Evolutionary conservation across 1,140 invertebrate genomes (phyloP).

Genomic region (Drosophila mojavensis): DNA sequence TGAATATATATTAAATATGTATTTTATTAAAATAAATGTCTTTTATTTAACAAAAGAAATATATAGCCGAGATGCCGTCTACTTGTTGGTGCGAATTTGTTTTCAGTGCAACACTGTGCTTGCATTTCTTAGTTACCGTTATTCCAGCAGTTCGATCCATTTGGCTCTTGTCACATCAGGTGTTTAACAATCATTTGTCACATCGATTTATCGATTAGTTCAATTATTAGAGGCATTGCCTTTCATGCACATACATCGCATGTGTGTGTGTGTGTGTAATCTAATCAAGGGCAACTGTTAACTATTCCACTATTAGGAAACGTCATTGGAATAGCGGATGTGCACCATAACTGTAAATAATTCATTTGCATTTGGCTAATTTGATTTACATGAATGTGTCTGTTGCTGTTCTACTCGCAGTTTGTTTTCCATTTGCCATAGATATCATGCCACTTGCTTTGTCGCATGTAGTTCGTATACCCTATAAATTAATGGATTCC

Average conservation of each 20-base stretch:
- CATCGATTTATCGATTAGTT: slow-evolving; percentile 45
- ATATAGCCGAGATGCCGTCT: no score
- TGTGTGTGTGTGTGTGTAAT: not conserved
- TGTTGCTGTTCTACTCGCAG: slow-evolving; percentile 20
- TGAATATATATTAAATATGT: no score
- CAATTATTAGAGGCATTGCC: slow-evolving; percentile 1
- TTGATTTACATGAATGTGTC: not conserved
- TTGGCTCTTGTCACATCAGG: not conserved
- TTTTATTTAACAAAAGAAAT: no score
- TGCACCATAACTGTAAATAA: not conserved
- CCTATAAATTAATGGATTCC: not conserved
- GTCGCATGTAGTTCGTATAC: not conserved
- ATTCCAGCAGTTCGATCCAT: not conserved
- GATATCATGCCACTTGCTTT: not conserved
- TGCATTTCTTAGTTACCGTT: not conserved
- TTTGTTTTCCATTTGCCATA: not conserved
- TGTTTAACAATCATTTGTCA: not conserved
- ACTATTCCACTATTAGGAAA: not conserved
- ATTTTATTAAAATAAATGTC: no score
- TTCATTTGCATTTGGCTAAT: slow-evolving; percentile 11
- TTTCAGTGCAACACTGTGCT: no score
- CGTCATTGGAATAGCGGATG: not conserved
- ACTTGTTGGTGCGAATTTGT: no score
- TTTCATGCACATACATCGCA: not conserved
- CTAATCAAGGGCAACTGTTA: slow-evolving; percentile 4